These are phyloP conservation scores for Entomobrya proxima DNA, from an alignment of 2,888 invertebrate genomes.

Conservation along the genomic window DNA sequence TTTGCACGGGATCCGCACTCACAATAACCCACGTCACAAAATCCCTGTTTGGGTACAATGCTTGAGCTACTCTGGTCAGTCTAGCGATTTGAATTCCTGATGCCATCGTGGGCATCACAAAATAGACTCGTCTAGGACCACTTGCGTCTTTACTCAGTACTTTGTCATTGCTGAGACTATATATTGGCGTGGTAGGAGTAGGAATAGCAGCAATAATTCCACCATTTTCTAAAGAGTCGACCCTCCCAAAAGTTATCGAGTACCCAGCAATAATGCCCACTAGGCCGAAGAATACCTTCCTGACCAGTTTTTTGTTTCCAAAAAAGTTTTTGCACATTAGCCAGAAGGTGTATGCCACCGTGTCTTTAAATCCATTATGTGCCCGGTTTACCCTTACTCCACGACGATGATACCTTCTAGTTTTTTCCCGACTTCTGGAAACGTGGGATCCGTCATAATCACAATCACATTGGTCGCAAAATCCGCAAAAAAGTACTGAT, in stretches of 20 bases:
- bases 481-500: neutral
- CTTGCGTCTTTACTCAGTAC: neutral
- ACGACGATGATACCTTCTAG: no score
- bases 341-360: no score
- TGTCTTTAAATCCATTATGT: no score
- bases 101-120: conserved; percentile 32
- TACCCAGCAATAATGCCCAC: neutral
- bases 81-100: conserved; percentile 41
- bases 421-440: neutral
- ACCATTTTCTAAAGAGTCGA: no score
- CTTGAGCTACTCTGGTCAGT: conserved; percentile 32
- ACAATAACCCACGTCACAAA: conserved; percentile 44
- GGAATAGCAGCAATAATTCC: no score
- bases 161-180: conserved; percentile 16
- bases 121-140: neutral
- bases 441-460: neutral
- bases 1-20: conserved; percentile 9
- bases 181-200: neutral
- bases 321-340: neutral
- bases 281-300: neutral
- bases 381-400: no score
- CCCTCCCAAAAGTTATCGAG: neutral
- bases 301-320: neutral
- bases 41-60: conserved; percentile 10
- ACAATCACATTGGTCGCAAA: conserved; percentile 42